Evolutionary conservation across 2,888 invertebrate species (phyloP), one percentile per base, ranked within the genome.

Genomic region (Noctua pronuba): DNA sequence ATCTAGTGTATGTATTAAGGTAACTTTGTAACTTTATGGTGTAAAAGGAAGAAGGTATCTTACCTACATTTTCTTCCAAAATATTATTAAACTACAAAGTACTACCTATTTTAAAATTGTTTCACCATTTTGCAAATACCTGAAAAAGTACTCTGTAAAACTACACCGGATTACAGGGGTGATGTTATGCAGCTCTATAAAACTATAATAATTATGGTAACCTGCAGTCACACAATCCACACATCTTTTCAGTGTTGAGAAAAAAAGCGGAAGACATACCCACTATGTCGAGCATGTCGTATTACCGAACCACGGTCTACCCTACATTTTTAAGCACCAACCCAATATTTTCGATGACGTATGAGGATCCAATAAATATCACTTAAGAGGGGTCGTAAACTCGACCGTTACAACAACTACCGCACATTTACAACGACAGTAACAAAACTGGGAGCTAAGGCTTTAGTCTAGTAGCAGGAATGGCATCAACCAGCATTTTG

Each of bases 351-450:
- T 70, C 60, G 66, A 83, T 79, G 83, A 84, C 73, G 66, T 86
- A 78, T 44, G 69, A 66, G 58, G 21, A 35, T 31, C 72, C 75
- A 75, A 88, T 86, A 88, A 86, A 87, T 87, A 88, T 80, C 77
- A 81, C 84, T 88, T 86, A 88, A 64, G 65, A 24, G 55, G 67
- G 24, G 44, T 86, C 85, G 71, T 85, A 79, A 84, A 82, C 66
- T 73, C 60, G 52, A 46, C 52, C 76, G 71, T 41, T 69, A 60
- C 46, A 66, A 79, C 65, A 60, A 49, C 52, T 81, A 64, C 41
- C 60, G 41, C 38, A 35, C 24, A 80, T 75, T 70, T 85, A 69
- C 16, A 31, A 24, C 49, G 2, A 28, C 62, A 55, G 62, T 49
- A 62, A 66, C 55, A 68, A 72, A 46, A 60, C 46, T 65, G 35